Base-by-base conservation (phyloP, 1,140 invertebrate genomes). In the Latrodectus geometricus region DNA sequence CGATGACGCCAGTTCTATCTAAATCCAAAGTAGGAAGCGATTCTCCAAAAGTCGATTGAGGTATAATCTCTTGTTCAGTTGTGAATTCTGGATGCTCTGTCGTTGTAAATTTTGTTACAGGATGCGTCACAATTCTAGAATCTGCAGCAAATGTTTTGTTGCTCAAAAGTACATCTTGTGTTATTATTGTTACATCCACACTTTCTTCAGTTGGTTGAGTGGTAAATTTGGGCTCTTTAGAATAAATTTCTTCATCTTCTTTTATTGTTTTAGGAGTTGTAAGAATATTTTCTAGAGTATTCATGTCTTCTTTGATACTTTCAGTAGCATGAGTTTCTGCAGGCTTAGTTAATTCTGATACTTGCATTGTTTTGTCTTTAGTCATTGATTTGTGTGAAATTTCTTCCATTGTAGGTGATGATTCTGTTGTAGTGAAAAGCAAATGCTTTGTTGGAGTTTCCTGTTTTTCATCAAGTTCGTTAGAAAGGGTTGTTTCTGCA, bases 131-230 rank as follows among this genome's bases (percentile, higher is more conserved):
- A 14, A 49, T 12, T n/a, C 12, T 49, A 15, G 70, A 35, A 73
- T 69, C 68, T 11, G 68, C 68, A n/a, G 70, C 23, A n/a, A 73
- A 73, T 14, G 48, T 50, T 73, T 49, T 49, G 23, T 73, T 73
- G 35, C 48, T 73, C 2, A 12, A n/a, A n/a, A 69, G 17, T n/a
- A 15, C 11, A 69, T n/a, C 68, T 69, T 69, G 12, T 11, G 68
- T 15, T 9, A 23, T 11, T 20, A 23, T 69, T 69, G 68, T 69
- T 69, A 69, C 68, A 15, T 69, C 68, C 4, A 69, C 14, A n/a
- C 12, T 8, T 61, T 61, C 17, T 61, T 35, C 35, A 35, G 5
- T 35, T 35, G 35, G 35, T 35, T 35, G 35, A 3, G 35, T 35
- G 35, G 35, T 35, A 35, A 35, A 35, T 5, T 35, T 1, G 5